Percentiles rank a stretch among this genome's conserved stretches.
Conservation (phyloP, 2,797 vertebrate genomes). For the Sebastes umbrosus region DNA sequence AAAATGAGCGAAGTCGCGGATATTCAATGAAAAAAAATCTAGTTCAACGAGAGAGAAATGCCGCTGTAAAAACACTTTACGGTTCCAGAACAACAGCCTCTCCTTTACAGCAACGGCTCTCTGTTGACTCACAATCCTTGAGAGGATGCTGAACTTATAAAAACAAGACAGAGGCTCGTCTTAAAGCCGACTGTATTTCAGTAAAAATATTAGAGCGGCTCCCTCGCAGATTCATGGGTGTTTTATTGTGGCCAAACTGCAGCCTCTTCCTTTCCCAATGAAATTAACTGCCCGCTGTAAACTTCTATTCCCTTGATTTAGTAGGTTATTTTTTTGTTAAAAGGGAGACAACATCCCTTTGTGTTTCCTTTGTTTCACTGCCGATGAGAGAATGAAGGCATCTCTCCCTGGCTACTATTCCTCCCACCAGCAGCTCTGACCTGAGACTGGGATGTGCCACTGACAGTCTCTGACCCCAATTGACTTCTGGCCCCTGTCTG, state of each 20-base stretch:
- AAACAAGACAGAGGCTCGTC: conserved; percentile 38
- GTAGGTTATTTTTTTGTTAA: background rate
- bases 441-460: conserved; percentile 37
- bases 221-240: background rate
- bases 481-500: conserved; percentile 67
- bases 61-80: conserved; percentile 9
- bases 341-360: background rate
- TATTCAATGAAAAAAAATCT: conserved; percentile 41
- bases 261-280: conserved; percentile 2
- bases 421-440: conserved; percentile 35
- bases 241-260: conserved; percentile 23
- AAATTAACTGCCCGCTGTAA: conserved; percentile 30
- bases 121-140: conserved; percentile 55
- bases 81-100: conserved; percentile 28
- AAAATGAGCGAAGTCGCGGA: conserved; percentile 41
- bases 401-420: background rate
- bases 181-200: conserved; percentile 20
- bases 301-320: background rate
- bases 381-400: background rate
- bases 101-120: conserved; percentile 25
- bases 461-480: conserved; percentile 67
- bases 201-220: background rate
- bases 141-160: conserved; percentile 41
- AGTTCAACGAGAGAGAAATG: background rate
- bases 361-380: conserved; percentile 19